Percentiles rank a stretch among this genome's conserved stretches.
phyloP scores from a whole-genome alignment of 2,888 invertebrate genomes.

The Limulus polyphemus region DNA sequence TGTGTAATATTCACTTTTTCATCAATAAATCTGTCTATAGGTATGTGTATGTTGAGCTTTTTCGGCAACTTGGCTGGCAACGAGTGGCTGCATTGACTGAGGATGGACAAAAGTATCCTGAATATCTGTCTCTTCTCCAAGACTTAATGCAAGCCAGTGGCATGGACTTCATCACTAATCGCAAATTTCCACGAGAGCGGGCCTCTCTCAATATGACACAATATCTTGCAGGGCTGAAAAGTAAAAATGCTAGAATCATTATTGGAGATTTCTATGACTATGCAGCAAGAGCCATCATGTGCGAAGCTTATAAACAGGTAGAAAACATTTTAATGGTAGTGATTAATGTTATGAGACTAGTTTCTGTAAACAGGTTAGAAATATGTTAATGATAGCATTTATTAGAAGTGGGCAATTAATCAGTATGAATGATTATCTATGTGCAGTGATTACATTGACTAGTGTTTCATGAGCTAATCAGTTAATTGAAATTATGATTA shows the following conservation, averaged over 20 bases:
- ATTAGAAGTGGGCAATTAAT: too few relatives aligned
- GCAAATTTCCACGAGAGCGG: slow-evolving; percentile 52
- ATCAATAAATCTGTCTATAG: slow-evolving; percentile 30
- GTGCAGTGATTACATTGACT: too few relatives aligned
- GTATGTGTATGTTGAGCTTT: slow-evolving; percentile 50
- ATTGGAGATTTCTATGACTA: slow-evolving; percentile 62
- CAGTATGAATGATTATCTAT: too few relatives aligned
- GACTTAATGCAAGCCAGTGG: slow-evolving; percentile 48
- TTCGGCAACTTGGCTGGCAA: slow-evolving; percentile 51
- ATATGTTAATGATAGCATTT: too few relatives aligned
- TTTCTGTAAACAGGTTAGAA: too few relatives aligned
- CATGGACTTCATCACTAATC: slow-evolving; percentile 52
- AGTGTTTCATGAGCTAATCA: too few relatives aligned
- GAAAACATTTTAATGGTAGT: background rate
- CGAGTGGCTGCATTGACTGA: slow-evolving; percentile 63
- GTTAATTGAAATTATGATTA: too few relatives aligned
- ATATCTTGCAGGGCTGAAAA: slow-evolving; percentile 52
- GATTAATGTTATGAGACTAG: too few relatives aligned
- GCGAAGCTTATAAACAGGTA: slow-evolving; percentile 56
- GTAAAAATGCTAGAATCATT: slow-evolving; percentile 56
- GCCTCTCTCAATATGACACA: slow-evolving; percentile 47
- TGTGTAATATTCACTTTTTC: too few relatives aligned
- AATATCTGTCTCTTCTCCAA: slow-evolving; percentile 59
- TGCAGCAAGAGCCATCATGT: slow-evolving; percentile 56
- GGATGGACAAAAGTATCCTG: slow-evolving; percentile 63